Conservation (phyloP, 2,797 vertebrate genomes). For the Gymnopithys bicolor region DNA sequence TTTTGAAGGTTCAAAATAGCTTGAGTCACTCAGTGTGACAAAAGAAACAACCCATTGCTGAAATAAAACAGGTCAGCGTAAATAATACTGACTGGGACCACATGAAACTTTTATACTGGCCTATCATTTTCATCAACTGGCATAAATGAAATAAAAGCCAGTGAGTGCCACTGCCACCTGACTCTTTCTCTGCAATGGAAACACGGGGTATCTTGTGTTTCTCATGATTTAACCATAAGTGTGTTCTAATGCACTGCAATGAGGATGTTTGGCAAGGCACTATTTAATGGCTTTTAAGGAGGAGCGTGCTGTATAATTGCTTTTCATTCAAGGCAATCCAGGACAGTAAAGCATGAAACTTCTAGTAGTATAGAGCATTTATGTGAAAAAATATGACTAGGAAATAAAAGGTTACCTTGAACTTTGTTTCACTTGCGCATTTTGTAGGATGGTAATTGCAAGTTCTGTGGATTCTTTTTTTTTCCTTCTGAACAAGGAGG, state of each 20-base stretch:
- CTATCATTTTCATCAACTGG: constrained; percentile 70
- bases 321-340: constrained; percentile 27
- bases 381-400: not conserved
- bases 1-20: not conserved
- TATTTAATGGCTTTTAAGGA: constrained; percentile 21
- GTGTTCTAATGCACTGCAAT: constrained; percentile 75
- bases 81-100: constrained; percentile 54
- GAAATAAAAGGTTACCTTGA: constrained; percentile 66
- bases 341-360: constrained; percentile 31
- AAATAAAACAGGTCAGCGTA: constrained; percentile 55
- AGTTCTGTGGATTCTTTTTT: not conserved
- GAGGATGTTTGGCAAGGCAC: constrained; percentile 61
- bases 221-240: constrained; percentile 86
- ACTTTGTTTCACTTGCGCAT: constrained; percentile 58
- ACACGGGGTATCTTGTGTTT: constrained; percentile 74
- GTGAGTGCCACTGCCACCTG: constrained; percentile 47
- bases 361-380: not conserved
- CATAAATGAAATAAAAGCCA: constrained; percentile 63
- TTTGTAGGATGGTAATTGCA: constrained; percentile 31
- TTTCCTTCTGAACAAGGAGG: not conserved
- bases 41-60: not conserved
- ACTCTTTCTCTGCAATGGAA: constrained; percentile 74
- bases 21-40: not conserved
- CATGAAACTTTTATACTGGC: constrained; percentile 75
- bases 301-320: not conserved